Percentiles rank a stretch among this genome's conserved stretches.
These are phyloP conservation scores for Leptosomus discolor DNA, from an alignment of 2,113 vertebrate species.

Conservation along the genomic window DNA sequence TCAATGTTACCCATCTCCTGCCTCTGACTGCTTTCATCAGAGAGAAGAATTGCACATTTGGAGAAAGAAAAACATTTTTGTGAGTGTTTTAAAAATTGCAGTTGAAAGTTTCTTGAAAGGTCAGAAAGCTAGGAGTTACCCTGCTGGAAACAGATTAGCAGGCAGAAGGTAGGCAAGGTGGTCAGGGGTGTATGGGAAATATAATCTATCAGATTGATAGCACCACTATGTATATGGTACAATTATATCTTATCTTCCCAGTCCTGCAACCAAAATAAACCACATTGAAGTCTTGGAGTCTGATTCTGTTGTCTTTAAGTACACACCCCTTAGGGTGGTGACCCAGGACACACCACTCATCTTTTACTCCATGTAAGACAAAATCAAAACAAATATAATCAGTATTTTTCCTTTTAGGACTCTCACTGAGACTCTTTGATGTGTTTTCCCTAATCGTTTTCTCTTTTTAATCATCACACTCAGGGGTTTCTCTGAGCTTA, in stretches of 20 bases:
- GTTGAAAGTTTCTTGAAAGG: slow-evolving; percentile 36
- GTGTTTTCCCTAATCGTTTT: slow-evolving; percentile 51
- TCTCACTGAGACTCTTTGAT: slow-evolving; percentile 48
- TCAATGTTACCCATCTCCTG: neutral
- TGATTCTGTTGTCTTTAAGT: slow-evolving; percentile 54
- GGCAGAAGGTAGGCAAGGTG: slow-evolving; percentile 29
- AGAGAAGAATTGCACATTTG: neutral
- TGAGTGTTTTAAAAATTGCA: neutral
- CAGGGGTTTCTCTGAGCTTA: slow-evolving; percentile 38
- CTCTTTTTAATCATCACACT: slow-evolving; percentile 42
- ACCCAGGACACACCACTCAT: slow-evolving; percentile 53
- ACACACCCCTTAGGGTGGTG: slow-evolving; percentile 50
- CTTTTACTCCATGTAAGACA: slow-evolving; percentile 58
- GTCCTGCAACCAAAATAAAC: slow-evolving; percentile 64
- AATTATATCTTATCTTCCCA: slow-evolving; percentile 62
- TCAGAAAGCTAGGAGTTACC: neutral
- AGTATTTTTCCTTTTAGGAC: slow-evolving; percentile 60
- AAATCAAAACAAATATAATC: slow-evolving; percentile 64
- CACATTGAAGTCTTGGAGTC: slow-evolving; percentile 14
- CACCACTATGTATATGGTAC: slow-evolving; percentile 35
- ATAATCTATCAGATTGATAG: slow-evolving; percentile 39
- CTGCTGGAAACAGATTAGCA: slow-evolving; percentile 30
- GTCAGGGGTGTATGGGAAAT: neutral
- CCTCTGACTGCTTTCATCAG: neutral
- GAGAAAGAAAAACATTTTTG: slow-evolving; percentile 37